Base-by-base conservation (phyloP, 2,797 vertebrate genomes). In the Dermochelys coriacea region DNA sequence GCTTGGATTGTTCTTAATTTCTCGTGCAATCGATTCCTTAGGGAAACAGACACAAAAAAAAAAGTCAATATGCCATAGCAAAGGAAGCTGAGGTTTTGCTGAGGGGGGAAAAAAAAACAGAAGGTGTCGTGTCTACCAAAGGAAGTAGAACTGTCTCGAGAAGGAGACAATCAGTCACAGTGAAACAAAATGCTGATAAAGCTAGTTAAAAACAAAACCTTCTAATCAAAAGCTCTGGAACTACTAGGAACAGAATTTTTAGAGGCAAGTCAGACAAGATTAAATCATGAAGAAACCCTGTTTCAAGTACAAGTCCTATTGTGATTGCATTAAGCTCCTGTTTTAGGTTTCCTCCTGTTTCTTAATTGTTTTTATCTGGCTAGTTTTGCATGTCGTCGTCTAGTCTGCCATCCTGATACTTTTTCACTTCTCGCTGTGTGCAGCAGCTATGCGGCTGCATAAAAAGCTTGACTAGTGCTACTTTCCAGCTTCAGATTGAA, bases 1-100 rank as follows among this genome's bases (percentile, higher is more conserved):
- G 86, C 91, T 94, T 92, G 95, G 96, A 93, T 96, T 97, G 95
- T 95, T 96, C 96, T 98, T 97, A 96, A 98, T 97, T 98, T 97
- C 94, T 91, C 96, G 93, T 94, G 90, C 88, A 85, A 85, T 87
- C 89, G 50, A 78, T 90, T 89, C 96, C 93, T 96, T 51, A 57
- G 97, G 97, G 97, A 95, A 94, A 88, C 81, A 97, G 93, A 93
- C 89, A 37, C 94, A 68, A 71, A 89, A 86, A 41, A 92, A 84
- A 90, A 97, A 97, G 98, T 98, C 97, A 92, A 98, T 98, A 96
- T 10, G 19, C 88, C 89, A 82, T 89, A 1, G 4, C 89, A 82
- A 25, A 94, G 90, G 86, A 82, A 97, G 87, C 88, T 0, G 3
- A 91, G 97, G 94, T 82, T 97, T 86, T 93, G 94, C n/a, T n/a